A percentile compares a stretch with the other conserved stretches of the same genome.
phyloP scores from a whole-genome alignment of 2,888 invertebrate genomes.

The Antitype chi region DNA sequence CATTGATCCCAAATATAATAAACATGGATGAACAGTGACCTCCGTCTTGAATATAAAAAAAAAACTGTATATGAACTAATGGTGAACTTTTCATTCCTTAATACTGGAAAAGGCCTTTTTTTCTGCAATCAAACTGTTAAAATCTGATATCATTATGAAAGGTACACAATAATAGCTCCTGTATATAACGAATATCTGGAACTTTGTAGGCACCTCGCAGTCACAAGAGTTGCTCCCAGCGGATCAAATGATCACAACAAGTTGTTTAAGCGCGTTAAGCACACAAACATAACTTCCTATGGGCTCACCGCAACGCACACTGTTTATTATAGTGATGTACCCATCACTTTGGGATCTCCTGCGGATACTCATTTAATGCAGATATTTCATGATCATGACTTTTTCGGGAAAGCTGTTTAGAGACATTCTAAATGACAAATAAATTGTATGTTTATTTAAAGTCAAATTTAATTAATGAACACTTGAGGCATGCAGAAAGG shows the following conservation, averaged over 20 bases:
- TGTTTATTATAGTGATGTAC: constrained; percentile 49
- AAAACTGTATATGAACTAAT: not conserved
- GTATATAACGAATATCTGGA: not conserved
- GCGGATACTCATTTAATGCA: constrained; percentile 3
- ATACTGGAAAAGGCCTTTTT: not conserved
- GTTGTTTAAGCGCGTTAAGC: constrained; percentile 63
- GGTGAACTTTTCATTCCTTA: not conserved
- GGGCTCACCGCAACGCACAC: constrained; percentile 54
- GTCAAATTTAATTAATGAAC: not conserved
- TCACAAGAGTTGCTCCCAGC: constrained; percentile 29
- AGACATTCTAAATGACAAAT: not conserved
- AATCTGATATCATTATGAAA: not conserved
- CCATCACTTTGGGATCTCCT: not conserved
- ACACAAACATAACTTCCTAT: constrained; percentile 60
- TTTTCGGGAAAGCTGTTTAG: not conserved
- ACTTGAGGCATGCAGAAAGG: not conserved
- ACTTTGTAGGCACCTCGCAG: not conserved
- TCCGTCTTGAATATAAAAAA: constrained; percentile 1
- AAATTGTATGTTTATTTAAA: not conserved
- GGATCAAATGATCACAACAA: constrained; percentile 63
- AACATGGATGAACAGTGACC: not conserved
- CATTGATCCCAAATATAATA: not conserved
- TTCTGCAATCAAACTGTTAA: not conserved
- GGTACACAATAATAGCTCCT: not conserved
- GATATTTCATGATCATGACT: not conserved